A percentile compares a stretch with the other conserved stretches of the same genome.
Conservation (phyloP, 2,113 vertebrate species). For the Colinus virginianus region DNA sequence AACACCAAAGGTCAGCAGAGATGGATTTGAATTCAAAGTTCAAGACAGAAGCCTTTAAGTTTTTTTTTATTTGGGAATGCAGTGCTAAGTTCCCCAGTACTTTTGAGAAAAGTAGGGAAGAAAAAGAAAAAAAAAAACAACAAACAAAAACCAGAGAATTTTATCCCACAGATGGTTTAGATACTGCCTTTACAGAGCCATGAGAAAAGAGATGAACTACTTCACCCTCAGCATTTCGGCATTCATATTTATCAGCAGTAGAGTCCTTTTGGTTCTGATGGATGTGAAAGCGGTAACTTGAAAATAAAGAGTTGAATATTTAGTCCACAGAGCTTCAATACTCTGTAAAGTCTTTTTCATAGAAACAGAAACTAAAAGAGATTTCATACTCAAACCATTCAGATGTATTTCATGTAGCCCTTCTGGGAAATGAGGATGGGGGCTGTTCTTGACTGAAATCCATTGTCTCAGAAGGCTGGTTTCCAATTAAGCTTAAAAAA, state of each 20-base stretch:
- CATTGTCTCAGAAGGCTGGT: conserved; percentile 5
- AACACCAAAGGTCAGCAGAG: background rate
- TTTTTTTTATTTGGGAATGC: background rate
- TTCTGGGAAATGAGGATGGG: background rate
- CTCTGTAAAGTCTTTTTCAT: background rate
- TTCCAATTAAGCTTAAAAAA: conserved; percentile 3
- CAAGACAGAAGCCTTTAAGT: background rate
- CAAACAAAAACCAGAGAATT: background rate
- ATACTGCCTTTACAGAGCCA: background rate
- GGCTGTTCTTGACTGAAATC: conserved; percentile 8
- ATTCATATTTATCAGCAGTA: background rate
- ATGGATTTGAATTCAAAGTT: background rate
- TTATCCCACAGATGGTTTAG: background rate
- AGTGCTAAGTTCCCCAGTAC: too few relatives aligned
- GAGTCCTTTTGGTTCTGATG: background rate
- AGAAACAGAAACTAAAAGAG: background rate
- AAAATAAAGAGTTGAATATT: background rate
- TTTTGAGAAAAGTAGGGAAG: background rate
- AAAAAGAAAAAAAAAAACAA: background rate
- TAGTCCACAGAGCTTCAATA: background rate
- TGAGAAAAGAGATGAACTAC: background rate
- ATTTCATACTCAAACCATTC: conserved; percentile 18
- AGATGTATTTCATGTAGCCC: background rate
- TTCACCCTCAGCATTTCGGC: background rate
- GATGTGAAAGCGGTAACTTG: background rate